phyloP scores from a whole-genome alignment of 2,888 invertebrate genomes.

The Linnaemya vulpina region DNA sequence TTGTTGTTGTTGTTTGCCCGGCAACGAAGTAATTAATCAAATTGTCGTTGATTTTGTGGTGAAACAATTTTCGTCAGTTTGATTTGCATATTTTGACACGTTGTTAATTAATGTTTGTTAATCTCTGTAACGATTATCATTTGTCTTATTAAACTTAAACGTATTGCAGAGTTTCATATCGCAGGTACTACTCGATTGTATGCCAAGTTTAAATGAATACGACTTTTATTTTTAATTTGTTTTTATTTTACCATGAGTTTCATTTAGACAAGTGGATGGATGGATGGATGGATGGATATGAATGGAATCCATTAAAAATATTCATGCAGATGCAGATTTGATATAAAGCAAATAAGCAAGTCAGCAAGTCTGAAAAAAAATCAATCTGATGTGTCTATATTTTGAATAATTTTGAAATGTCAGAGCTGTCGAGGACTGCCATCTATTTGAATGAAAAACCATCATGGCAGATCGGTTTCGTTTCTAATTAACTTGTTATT shows the following conservation, averaged over 20 bases:
- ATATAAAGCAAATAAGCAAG: conserved; percentile 57
- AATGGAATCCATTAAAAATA: conserved; percentile 39
- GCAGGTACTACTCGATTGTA: neutral
- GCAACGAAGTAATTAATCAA: conserved; percentile 68
- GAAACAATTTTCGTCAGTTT: conserved; percentile 71
- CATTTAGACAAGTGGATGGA: neutral
- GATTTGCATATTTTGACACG: conserved; percentile 81
- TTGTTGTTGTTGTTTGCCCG: no score
- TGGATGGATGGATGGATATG: conserved; percentile 5
- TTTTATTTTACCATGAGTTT: conserved; percentile 6
- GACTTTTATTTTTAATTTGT: no score
- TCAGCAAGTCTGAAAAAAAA: conserved; percentile 37
- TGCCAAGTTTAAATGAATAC: neutral
- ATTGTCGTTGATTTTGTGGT: conserved; percentile 54
- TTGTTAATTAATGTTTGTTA: conserved; percentile 78
- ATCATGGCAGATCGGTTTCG: neutral
- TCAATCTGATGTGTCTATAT: conserved; percentile 42
- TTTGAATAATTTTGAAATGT: neutral
- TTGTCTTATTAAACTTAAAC: conserved; percentile 56
- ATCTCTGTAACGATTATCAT: conserved; percentile 64
- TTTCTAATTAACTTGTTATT: no score
- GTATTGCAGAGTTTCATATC: conserved; percentile 17
- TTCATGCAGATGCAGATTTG: neutral
- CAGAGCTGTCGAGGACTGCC: conserved; percentile 27
- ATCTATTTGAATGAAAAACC: neutral